Percentiles rank a stretch among this genome's conserved stretches.
phyloP scores from a whole-genome alignment of 2,797 vertebrate species.

The Silurus aristotelis region DNA sequence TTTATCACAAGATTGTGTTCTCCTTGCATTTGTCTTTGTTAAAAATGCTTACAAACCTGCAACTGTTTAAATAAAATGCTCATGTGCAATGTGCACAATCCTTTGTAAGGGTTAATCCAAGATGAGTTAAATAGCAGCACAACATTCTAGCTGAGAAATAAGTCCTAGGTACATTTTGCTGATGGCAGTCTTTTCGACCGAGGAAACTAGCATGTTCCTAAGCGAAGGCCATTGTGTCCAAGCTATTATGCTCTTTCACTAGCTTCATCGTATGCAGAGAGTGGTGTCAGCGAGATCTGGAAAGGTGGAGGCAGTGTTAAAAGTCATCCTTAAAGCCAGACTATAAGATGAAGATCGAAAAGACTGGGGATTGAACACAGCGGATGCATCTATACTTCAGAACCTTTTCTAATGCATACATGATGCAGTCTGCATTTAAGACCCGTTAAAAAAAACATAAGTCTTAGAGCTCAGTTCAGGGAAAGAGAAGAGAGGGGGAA shows the following conservation, averaged over 20 bases:
- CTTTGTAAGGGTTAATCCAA: conserved; percentile 32
- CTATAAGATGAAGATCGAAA: conserved; percentile 26
- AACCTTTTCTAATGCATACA: conserved; percentile 50
- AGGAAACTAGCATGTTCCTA: conserved; percentile 44
- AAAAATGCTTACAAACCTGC: conserved; percentile 38
- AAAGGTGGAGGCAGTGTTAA: conserved; percentile 17
- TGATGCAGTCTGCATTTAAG: conserved; percentile 44
- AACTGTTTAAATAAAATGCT: conserved; percentile 47
- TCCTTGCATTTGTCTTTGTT: conserved; percentile 33
- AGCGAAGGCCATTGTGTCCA: conserved; percentile 48
- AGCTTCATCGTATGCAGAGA: conserved; percentile 49
- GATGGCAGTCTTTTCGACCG: conserved; percentile 37
- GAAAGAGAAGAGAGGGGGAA: conserved; percentile 10
- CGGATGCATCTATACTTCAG: conserved; percentile 26
- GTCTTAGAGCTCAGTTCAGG: conserved; percentile 29
- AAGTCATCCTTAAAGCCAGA: conserved; percentile 31
- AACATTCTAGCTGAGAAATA: conserved; percentile 45
- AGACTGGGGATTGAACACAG: neutral
- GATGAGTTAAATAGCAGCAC: conserved; percentile 22
- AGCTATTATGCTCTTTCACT: conserved; percentile 36
- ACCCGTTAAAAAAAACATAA: conserved; percentile 56
- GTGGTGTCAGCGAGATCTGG: conserved; percentile 14
- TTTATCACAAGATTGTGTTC: conserved; percentile 22
- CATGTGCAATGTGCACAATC: conserved; percentile 12
- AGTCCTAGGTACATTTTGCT: conserved; percentile 52